phyloP scores from a whole-genome alignment of 2,797 vertebrate species.

The Cynopterus sphinx region DNA sequence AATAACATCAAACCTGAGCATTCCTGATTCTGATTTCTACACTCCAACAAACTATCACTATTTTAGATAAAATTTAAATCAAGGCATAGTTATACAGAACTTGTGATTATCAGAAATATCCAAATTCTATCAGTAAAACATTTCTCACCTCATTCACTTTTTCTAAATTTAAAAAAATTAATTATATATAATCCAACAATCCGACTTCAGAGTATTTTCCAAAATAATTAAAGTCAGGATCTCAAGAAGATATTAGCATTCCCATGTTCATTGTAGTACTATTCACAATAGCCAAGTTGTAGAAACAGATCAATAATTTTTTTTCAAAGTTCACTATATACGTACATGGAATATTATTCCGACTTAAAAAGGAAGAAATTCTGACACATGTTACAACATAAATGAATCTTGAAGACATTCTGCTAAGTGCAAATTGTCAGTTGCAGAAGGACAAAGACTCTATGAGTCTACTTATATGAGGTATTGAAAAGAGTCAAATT shows the following conservation, averaged over 20 bases:
- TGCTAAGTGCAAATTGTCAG: not conserved
- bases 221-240: not conserved
- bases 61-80: constrained; percentile 31
- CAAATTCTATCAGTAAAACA: not conserved
- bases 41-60: not conserved
- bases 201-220: not conserved
- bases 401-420: not conserved
- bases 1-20: not conserved
- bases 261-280: not conserved
- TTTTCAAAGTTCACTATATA: not conserved
- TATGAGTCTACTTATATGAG: not conserved
- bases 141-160: constrained; percentile 8
- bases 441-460: not conserved
- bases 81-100: not conserved
- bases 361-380: not conserved
- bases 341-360: not conserved
- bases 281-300: not conserved
- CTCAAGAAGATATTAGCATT: not conserved
- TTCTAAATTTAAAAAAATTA: not conserved
- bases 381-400: not conserved
- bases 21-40: not conserved
- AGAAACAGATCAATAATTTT: not conserved
- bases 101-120: not conserved
- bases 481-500: not conserved
- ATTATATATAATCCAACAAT: not conserved